Evolutionary conservation across 2,797 vertebrate genomes (phyloP).

Genomic region (Odontamblyopus rebecca): DNA sequence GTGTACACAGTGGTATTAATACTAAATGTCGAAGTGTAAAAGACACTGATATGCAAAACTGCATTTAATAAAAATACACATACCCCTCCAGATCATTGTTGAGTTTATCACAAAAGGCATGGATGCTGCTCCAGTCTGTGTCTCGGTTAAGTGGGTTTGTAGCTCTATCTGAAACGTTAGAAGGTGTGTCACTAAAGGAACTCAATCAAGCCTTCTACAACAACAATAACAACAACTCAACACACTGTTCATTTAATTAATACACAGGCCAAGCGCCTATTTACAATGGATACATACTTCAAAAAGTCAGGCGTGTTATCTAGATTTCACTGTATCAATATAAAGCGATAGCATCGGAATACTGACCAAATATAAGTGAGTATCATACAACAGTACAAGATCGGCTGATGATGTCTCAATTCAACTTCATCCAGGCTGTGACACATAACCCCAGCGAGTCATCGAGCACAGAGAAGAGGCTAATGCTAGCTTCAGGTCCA

Average conservation of each 20-base stretch:
- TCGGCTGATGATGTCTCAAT: background rate
- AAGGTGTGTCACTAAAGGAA: background rate
- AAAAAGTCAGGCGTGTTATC: background rate
- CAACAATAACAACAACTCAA: background rate
- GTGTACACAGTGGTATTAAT: background rate
- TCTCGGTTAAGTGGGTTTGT: conserved; percentile 95
- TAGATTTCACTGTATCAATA: background rate
- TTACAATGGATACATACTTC: background rate
- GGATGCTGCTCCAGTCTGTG: conserved; percentile 89
- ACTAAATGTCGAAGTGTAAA: background rate
- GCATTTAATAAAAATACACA: conserved; percentile 40
- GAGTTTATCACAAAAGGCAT: conserved; percentile 90
- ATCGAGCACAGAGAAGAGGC: conserved; percentile 22
- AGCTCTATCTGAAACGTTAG: conserved; percentile 83
- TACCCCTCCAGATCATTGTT: conserved; percentile 93
- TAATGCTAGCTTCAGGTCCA: conserved; percentile 42
- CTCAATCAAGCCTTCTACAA: background rate
- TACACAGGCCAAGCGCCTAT: background rate
- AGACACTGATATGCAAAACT: background rate
- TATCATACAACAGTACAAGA: background rate
- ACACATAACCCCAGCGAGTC: conserved; percentile 16
- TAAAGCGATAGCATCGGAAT: background rate
- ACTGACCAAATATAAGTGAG: background rate
- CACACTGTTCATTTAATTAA: background rate
- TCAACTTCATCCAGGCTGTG: conserved; percentile 4